Conservation (phyloP, 2,113 vertebrate species). For the Neotoma lepida region DNA sequence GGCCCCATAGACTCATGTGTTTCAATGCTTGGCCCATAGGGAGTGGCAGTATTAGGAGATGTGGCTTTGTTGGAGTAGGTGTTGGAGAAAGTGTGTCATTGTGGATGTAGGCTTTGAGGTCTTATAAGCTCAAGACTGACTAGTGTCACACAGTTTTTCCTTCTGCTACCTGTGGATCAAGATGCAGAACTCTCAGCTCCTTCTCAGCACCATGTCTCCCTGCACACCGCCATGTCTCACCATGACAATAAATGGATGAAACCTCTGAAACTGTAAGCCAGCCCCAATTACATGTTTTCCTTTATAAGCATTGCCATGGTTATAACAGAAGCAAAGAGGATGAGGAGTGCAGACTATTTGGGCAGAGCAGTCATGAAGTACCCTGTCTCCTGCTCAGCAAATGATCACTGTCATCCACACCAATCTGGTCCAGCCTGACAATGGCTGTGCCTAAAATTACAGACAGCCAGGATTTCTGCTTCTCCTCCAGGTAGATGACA, state of each 20-base stretch:
- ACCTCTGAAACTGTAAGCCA: neutral
- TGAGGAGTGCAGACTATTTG: neutral
- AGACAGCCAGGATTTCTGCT: neutral
- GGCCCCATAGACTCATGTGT: neutral
- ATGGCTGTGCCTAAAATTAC: neutral
- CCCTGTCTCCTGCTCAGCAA: neutral
- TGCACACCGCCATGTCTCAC: too few species aligned
- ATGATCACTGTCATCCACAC: neutral
- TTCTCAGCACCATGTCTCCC: neutral
- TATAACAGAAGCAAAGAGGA: slow-evolving; percentile 18
- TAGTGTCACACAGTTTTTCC: neutral
- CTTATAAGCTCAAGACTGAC: neutral
- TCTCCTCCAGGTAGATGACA: neutral
- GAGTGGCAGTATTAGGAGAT: neutral
- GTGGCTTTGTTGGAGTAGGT: too few species aligned
- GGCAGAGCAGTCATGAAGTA: slow-evolving; percentile 4
- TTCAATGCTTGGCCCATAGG: neutral
- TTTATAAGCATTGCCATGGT: too few species aligned
- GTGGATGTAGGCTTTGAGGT: neutral
- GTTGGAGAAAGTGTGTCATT: neutral
- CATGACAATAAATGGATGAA: neutral
- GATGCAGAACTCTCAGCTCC: neutral
- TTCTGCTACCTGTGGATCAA: neutral
- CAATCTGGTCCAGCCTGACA: neutral
- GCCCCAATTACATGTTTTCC: neutral